phyloP scores from a whole-genome alignment of 2,113 vertebrate genomes.

The Odocoileus hemionus region DNA sequence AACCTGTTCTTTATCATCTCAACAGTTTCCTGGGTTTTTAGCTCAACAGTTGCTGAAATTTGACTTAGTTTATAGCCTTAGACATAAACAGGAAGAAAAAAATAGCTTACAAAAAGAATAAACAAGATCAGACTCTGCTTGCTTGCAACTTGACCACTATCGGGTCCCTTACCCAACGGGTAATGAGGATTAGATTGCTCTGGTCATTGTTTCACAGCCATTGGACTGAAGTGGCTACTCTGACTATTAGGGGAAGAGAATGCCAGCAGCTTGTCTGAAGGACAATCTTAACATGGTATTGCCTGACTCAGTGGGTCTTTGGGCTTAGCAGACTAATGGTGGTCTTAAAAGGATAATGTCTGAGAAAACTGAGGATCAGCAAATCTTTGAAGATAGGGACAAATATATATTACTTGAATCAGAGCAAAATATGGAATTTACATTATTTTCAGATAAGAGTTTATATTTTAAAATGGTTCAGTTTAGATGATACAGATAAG shows the following conservation, averaged over 20 bases:
- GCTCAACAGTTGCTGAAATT: not conserved
- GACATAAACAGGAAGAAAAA: not conserved
- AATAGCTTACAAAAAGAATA: not conserved
- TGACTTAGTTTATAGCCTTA: not conserved
- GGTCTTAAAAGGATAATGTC: not conserved
- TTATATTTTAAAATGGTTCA: not conserved
- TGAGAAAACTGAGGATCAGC: not conserved
- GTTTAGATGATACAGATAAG: not conserved
- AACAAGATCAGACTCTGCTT: not conserved
- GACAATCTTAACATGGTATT: not conserved
- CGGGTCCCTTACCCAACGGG: fast-evolving
- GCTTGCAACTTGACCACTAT: not conserved
- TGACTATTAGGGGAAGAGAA: fast-evolving
- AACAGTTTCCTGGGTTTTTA: not conserved
- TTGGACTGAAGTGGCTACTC: too few species aligned
- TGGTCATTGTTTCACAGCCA: not conserved
- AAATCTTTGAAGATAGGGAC: not conserved
- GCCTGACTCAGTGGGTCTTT: too few species aligned
- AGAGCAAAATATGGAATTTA: not conserved
- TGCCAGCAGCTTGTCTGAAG: not conserved
- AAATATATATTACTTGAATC: not conserved
- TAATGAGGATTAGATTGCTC: too few species aligned
- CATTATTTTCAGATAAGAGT: not conserved
- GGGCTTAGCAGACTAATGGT: not conserved
- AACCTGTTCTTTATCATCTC: not conserved